phyloP scores from a whole-genome alignment of 2,888 invertebrate species.

The Idaea biselata region DNA sequence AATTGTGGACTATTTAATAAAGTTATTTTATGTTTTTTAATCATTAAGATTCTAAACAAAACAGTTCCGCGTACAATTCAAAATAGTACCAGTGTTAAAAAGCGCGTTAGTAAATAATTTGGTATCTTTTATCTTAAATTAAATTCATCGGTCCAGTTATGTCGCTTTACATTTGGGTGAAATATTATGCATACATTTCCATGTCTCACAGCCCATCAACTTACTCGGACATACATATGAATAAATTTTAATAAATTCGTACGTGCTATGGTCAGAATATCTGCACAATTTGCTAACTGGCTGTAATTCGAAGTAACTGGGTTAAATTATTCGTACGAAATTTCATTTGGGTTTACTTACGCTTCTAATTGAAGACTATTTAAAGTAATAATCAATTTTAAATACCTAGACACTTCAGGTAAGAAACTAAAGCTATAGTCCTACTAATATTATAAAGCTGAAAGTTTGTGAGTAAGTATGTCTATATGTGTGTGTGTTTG shows the following conservation, averaged over 20 bases:
- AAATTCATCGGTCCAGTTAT: constrained; percentile 15
- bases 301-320: constrained; percentile 2
- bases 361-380: neutral
- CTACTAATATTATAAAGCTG: too few relatives aligned
- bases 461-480: too few relatives aligned
- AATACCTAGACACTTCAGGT: too few relatives aligned
- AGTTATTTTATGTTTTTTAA: too few relatives aligned
- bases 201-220: constrained; percentile 46
- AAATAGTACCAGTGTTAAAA: too few relatives aligned
- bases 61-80: too few relatives aligned
- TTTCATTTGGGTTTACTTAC: neutral
- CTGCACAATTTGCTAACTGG: constrained; percentile 4
- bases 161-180: constrained; percentile 25
- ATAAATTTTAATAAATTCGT: constrained; percentile 62
- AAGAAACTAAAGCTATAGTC: too few relatives aligned
- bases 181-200: constrained; percentile 45
- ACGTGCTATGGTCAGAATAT: neutral
- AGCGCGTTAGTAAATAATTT: neutral
- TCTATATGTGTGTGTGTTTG: too few relatives aligned
- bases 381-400: neutral
- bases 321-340: neutral
- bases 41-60: too few relatives aligned
- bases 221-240: constrained; percentile 42
- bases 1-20: too few relatives aligned
- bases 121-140: neutral